phyloP scores from a whole-genome alignment of 2,113 vertebrate genomes.

The Triplophysa tibetana region DNA sequence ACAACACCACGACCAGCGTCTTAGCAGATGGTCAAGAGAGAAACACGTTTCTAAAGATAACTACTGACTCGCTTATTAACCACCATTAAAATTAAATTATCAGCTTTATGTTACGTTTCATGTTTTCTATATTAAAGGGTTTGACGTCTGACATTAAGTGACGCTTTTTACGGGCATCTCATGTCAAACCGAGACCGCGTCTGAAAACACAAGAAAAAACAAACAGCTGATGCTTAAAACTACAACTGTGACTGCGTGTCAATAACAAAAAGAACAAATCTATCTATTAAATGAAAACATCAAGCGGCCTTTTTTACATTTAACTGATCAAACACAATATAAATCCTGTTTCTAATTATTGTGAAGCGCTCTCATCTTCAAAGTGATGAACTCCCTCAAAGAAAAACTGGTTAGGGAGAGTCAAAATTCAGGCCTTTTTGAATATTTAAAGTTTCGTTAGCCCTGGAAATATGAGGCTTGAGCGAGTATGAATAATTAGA shows the following conservation, averaged over 20 bases:
- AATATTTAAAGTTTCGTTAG: constrained; percentile 55
- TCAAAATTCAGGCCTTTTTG: constrained; percentile 55
- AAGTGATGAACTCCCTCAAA: constrained; percentile 63
- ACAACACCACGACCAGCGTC: not conserved
- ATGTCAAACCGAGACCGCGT: constrained; percentile 24
- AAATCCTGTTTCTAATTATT: constrained; percentile 65
- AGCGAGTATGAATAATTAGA: constrained; percentile 69
- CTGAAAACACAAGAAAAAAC: not conserved
- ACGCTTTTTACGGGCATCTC: not conserved
- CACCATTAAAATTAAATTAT: not conserved
- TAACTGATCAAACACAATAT: constrained; percentile 57
- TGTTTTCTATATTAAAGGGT: constrained; percentile 39
- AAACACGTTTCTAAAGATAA: constrained; percentile 19
- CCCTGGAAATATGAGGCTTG: constrained; percentile 53
- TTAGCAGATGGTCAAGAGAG: constrained; percentile 7
- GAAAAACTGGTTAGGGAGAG: constrained; percentile 60
- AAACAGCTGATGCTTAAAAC: constrained; percentile 19
- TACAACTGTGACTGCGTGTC: not conserved
- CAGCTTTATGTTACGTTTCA: not conserved
- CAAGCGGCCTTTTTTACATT: constrained; percentile 34
- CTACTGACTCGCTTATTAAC: not conserved
- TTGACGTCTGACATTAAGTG: constrained; percentile 48
- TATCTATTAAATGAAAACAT: constrained; percentile 33
- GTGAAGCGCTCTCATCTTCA: constrained; percentile 60
- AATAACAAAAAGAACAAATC: not conserved